Percentiles rank a stretch among this genome's conserved stretches.
These are phyloP conservation scores for Nephotettix cincticeps DNA, from an alignment of 1,140 invertebrate genomes.

Conservation along the genomic window DNA sequence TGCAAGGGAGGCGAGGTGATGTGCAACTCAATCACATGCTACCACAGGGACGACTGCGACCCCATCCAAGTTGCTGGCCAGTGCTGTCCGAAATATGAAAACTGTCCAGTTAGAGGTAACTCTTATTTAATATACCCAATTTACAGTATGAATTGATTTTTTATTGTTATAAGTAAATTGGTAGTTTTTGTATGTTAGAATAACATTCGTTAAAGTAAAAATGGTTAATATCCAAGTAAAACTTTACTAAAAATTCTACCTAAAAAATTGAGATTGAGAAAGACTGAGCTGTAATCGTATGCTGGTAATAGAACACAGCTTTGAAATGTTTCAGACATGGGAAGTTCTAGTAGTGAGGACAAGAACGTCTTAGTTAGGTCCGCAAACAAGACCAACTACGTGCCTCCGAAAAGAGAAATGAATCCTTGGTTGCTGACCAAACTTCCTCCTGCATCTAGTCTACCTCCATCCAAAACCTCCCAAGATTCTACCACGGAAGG, in stretches of 20 bases:
- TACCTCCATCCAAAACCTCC: not conserved
- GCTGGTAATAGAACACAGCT: too few species aligned
- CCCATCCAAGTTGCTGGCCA: constrained; percentile 64
- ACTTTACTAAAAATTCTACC: too few species aligned
- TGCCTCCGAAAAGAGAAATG: constrained; percentile 37
- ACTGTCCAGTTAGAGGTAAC: constrained; percentile 66
- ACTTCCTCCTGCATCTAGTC: constrained; percentile 11
- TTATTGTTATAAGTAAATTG: too few species aligned
- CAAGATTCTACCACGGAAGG: not conserved
- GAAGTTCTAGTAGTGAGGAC: not conserved
- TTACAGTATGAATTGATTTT: too few species aligned
- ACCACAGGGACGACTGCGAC: constrained; percentile 68
- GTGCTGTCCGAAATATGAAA: constrained; percentile 77
- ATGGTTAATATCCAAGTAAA: too few species aligned
- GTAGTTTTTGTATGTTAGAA: too few species aligned
- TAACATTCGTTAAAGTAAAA: too few species aligned
- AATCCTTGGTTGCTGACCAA: constrained; percentile 39
- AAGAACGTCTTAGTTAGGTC: not conserved
- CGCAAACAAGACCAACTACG: not conserved
- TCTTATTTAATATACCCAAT: constrained; percentile 7
- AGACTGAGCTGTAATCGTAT: too few species aligned
- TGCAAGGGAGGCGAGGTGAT: constrained; percentile 75
- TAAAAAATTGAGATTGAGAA: too few species aligned
- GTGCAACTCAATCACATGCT: constrained; percentile 72
- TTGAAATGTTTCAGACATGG: not conserved